Percentiles rank a stretch among this genome's conserved stretches.
phyloP scores from a whole-genome alignment of 2,113 vertebrate species.

The Donacobius atricapilla region DNA sequence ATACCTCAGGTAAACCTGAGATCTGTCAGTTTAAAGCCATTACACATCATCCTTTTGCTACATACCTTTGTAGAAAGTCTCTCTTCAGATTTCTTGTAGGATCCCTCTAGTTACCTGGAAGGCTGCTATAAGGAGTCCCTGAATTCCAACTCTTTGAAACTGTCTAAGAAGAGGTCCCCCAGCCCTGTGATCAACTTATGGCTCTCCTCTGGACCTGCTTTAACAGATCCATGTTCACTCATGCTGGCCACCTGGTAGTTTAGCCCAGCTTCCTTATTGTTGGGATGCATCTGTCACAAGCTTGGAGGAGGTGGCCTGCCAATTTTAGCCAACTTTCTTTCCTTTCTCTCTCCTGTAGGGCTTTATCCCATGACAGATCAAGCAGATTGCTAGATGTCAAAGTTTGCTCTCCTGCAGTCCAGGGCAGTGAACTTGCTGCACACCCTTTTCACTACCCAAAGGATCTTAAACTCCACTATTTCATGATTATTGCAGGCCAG shows the following conservation, averaged over 20 bases:
- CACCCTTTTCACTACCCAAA: background rate
- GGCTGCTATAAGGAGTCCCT: background rate
- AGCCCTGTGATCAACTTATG: background rate
- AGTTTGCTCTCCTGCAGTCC: background rate
- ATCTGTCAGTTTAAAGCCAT: background rate
- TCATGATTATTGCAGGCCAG: background rate
- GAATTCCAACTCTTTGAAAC: background rate
- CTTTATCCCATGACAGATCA: background rate
- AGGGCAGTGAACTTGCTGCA: background rate
- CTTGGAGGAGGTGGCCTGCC: background rate
- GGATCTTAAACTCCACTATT: background rate
- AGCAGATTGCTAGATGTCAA: background rate
- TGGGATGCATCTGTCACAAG: background rate
- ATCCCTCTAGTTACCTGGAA: background rate
- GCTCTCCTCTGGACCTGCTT: background rate
- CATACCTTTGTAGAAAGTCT: background rate
- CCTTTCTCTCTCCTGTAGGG: background rate
- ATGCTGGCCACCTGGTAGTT: background rate
- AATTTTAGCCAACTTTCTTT: background rate
- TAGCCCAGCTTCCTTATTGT: background rate
- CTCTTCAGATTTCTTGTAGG: background rate
- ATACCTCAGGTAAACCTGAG: background rate
- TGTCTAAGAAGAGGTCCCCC: background rate
- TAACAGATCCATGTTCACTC: background rate
- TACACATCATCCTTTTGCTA: accelerated